A percentile compares a stretch with the other conserved stretches of the same genome.
Evolutionary conservation across 35 echinoderm and acorn worm genomes (phyloP).

Genomic region (Lytechinus variegatus): DNA sequence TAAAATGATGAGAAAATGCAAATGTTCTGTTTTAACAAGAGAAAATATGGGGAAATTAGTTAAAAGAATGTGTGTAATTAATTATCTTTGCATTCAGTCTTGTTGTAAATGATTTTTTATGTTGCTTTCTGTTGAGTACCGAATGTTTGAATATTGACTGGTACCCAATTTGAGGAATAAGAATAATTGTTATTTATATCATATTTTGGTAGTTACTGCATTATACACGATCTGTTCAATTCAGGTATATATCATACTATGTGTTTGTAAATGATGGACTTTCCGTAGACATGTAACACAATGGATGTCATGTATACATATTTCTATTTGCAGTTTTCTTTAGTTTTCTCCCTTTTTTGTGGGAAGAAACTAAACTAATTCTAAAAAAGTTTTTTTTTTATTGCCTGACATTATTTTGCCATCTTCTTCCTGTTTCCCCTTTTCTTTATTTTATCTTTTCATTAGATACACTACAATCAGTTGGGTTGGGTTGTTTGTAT

Average conservation of each 20-base stretch:
- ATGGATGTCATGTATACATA: not conserved
- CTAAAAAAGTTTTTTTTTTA: not conserved
- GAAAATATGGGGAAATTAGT: not conserved
- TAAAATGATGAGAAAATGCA: not conserved
- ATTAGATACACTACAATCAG: not conserved
- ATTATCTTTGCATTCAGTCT: not conserved
- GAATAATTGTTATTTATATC: constrained; percentile 38
- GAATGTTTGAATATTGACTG: not conserved
- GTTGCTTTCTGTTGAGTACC: not conserved
- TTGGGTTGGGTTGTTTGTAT: not conserved
- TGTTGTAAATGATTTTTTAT: constrained; percentile 16
- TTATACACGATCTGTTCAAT: not conserved
- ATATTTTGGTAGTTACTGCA: constrained; percentile 34
- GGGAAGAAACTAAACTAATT: not conserved
- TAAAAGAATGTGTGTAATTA: constrained; percentile 3
- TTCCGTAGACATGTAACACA: not conserved
- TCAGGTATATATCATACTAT: constrained; percentile 3
- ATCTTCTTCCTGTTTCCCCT: not conserved
- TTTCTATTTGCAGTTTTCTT: not conserved
- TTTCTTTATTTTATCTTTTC: not conserved
- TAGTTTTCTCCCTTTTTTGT: not conserved
- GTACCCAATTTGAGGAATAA: constrained; percentile 18
- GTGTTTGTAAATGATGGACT: constrained; percentile 38
- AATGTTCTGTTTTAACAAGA: not conserved
- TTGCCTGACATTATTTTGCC: not conserved